Conservation (phyloP, 2,888 invertebrate genomes). For the Tachystola acroxantha region DNA sequence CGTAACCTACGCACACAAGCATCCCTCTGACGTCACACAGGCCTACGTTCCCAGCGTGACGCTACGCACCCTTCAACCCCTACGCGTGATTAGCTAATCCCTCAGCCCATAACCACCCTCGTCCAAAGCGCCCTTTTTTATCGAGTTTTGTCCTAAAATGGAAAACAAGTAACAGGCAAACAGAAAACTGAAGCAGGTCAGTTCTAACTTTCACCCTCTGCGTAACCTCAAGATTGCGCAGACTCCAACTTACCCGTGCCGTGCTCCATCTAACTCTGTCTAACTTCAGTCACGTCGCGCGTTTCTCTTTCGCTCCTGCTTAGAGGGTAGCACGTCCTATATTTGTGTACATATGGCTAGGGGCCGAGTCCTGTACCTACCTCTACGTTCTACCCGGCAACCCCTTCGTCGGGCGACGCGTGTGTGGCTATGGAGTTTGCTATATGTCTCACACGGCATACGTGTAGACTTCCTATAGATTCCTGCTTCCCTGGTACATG, state of each 20-base stretch:
- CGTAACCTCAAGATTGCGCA: slow-evolving; percentile 62
- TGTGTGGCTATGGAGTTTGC: slow-evolving; percentile 64
- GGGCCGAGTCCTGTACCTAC: slow-evolving; percentile 45
- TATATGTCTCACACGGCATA: slow-evolving; percentile 57
- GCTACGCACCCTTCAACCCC: slow-evolving; percentile 51
- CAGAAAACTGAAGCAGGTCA: slow-evolving; percentile 46
- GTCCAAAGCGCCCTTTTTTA: slow-evolving; percentile 69
- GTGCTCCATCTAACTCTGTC: slow-evolving; percentile 55
- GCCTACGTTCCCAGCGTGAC: slow-evolving; percentile 1
- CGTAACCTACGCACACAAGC: slow-evolving; percentile 3
- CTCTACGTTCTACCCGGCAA: slow-evolving; percentile 32
- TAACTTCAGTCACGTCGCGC: slow-evolving; percentile 31
- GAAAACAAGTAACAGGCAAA: slow-evolving; percentile 72
- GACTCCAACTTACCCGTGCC: slow-evolving; percentile 56
- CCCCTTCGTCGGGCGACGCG: slow-evolving; percentile 64
- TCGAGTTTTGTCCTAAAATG: slow-evolving; percentile 78
- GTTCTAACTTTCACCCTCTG: slow-evolving; percentile 63
- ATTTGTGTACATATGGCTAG: slow-evolving; percentile 51
- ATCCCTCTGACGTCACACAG: slow-evolving; percentile 20
- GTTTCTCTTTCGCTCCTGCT: slow-evolving; percentile 50
- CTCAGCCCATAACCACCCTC: slow-evolving; percentile 25
- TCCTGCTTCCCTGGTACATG: slow-evolving; percentile 64
- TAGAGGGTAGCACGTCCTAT: slow-evolving; percentile 37
- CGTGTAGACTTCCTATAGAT: slow-evolving; percentile 51
- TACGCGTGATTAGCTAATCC: slow-evolving; percentile 37